Base-by-base conservation (phyloP, 2,797 vertebrate species). In the Brachyalestes nurse region DNA sequence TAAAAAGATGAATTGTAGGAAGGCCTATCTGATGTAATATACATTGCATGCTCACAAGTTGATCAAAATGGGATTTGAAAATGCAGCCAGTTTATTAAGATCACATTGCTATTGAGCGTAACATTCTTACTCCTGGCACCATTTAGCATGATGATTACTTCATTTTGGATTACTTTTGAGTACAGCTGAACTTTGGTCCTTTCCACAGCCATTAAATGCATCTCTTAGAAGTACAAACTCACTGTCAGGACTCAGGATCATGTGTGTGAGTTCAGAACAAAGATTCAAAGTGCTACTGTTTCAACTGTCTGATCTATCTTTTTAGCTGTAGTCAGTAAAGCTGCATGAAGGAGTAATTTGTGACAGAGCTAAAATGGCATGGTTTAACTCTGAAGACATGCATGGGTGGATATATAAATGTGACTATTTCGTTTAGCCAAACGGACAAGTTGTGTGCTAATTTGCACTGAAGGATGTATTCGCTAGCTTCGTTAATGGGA, bases 341-440 rank as follows among this genome's bases (percentile, higher is more conserved):
- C 34, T 85, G 86, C 86, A 85, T 82, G 82, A 89, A 80, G 77
- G 79, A 87, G 79, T 79, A 69, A 23, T 82, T 79, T 83, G 79
- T 25, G 75, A 82, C 79, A 84, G 88, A 87, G 83, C 72, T 82
- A 81, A 83, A 76, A 75, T 60, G 83, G 90, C 89, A 89, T 78
- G 79, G 77, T 84, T 86, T 75, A 83, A 81, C 75, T 73, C 73
- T 78, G 79, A 86, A 78, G 75, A 86, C 82, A 62, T 70, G 90
- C 83, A 84, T 86, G 85, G 79, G 47, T 51, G 34, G 79, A 66
- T 58, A 4, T 83, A 72, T 62, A 45, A 82, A 61, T 78, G 80
- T 65, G 47, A 83, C 86, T 85, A 79, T 86, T 89, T 91, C 84
- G 70, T 87, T 90, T 85, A 61, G 57, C 79, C 58, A 67, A 78